Evolutionary conservation across 2,888 invertebrate species (phyloP).

Genomic region (Caenorhabditis sp.): DNA sequence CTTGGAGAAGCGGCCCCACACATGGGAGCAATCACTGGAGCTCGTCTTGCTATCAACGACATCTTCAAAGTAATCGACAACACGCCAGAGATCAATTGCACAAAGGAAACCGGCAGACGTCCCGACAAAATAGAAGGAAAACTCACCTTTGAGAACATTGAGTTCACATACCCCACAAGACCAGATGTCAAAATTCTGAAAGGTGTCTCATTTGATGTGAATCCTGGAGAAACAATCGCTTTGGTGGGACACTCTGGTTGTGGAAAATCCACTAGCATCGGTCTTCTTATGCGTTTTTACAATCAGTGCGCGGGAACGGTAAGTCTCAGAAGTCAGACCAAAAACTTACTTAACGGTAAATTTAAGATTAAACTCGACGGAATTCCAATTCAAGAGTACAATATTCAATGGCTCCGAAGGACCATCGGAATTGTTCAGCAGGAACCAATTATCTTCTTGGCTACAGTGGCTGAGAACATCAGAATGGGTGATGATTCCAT

Average conservation of each 20-base stretch:
- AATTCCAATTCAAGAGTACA: slow-evolving; percentile 68
- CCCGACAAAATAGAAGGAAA: slow-evolving; percentile 79
- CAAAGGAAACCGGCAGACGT: slow-evolving; percentile 80
- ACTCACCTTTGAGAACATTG: slow-evolving; percentile 80
- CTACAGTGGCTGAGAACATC: slow-evolving; percentile 79
- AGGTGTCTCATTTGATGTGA: slow-evolving; percentile 67
- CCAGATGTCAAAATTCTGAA: slow-evolving; percentile 78
- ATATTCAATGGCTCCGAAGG: slow-evolving; percentile 78
- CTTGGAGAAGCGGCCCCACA: slow-evolving; percentile 88
- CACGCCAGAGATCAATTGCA: slow-evolving; percentile 81
- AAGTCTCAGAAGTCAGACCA: background rate
- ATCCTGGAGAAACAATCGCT: slow-evolving; percentile 70
- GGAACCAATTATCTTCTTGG: slow-evolving; percentile 80
- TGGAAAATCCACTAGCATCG: slow-evolving; percentile 72
- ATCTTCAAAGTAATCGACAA: slow-evolving; percentile 81
- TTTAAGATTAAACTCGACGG: slow-evolving; percentile 80
- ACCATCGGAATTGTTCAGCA: slow-evolving; percentile 80
- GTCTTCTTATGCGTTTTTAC: slow-evolving; percentile 70
- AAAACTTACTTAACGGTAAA: background rate
- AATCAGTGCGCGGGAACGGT: slow-evolving; percentile 66
- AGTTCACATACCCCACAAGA: slow-evolving; percentile 80
- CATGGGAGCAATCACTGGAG: slow-evolving; percentile 87
- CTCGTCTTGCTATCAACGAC: slow-evolving; percentile 86
- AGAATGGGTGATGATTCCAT: slow-evolving; percentile 80
- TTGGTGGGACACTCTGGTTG: slow-evolving; percentile 74